Percentiles rank a stretch among this genome's conserved stretches.
These are phyloP conservation scores for Planiliza haematocheilus DNA, from an alignment of 2,113 vertebrate species.

Conservation along the genomic window DNA sequence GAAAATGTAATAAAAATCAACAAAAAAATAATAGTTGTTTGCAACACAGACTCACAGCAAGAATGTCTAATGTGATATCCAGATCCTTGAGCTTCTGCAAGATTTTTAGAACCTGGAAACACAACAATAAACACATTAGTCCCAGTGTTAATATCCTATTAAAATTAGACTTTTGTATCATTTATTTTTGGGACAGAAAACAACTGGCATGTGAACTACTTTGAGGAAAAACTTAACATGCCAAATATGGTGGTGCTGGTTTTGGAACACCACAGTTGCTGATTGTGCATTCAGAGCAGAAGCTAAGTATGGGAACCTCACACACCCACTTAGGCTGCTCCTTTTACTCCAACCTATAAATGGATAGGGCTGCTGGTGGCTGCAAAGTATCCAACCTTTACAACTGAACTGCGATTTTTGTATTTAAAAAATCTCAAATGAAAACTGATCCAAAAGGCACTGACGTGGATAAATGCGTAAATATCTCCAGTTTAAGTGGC, in stretches of 20 bases:
- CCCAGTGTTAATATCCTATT: background rate
- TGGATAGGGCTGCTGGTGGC: conserved; percentile 63
- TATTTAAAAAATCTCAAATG: background rate
- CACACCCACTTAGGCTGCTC: conserved; percentile 61
- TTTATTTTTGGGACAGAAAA: background rate
- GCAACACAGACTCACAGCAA: conserved; percentile 83
- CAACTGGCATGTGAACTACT: background rate
- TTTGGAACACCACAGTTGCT: conserved; percentile 77
- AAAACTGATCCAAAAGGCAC: background rate
- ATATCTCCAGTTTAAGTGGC: background rate
- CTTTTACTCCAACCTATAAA: conserved; percentile 81
- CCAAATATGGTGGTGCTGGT: conserved; percentile 72
- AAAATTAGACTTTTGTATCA: background rate
- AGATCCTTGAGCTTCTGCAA: conserved; percentile 86
- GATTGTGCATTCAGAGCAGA: conserved; percentile 75
- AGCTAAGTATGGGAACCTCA: conserved; percentile 74
- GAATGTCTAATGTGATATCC: conserved; percentile 87
- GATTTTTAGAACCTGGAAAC: conserved; percentile 85
- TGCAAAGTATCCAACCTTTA: conserved; percentile 7
- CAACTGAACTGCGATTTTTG: background rate
- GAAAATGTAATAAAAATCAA: background rate
- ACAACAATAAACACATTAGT: conserved; percentile 1
- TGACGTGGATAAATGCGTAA: background rate
- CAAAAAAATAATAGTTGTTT: background rate
- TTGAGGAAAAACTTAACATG: conserved; percentile 17